phyloP scores from a whole-genome alignment of 1,140 invertebrate genomes.

The Goniozus legneri region DNA sequence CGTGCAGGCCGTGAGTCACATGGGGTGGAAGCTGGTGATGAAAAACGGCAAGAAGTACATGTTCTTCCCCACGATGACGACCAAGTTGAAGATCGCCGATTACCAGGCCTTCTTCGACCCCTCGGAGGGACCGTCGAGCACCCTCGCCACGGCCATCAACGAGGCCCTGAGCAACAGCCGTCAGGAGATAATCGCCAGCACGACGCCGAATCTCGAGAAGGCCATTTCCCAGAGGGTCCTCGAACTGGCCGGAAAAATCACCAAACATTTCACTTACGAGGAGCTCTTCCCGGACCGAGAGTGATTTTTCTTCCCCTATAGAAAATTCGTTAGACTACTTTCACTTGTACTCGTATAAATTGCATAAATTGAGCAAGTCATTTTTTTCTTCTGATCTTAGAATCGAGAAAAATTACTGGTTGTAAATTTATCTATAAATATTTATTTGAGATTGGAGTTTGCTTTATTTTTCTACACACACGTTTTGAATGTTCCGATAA shows the following conservation, averaged over 20 bases:
- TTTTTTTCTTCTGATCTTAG: too few relatives aligned
- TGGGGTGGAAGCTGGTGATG: conserved; percentile 24
- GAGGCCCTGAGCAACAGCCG: conserved; percentile 24
- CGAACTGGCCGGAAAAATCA: conserved; percentile 28
- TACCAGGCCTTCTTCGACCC: conserved; percentile 23
- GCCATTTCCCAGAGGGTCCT: conserved; percentile 29
- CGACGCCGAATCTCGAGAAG: conserved; percentile 34
- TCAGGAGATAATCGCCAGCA: conserved; percentile 30
- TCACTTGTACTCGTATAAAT: too few relatives aligned
- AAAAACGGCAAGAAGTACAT: conserved; percentile 25
- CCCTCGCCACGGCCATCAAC: conserved; percentile 28
- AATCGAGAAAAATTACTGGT: too few relatives aligned
- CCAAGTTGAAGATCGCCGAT: conserved; percentile 25
- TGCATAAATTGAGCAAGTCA: neutral
- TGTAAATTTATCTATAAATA: too few relatives aligned
- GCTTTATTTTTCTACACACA: too few relatives aligned
- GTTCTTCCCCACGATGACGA: conserved; percentile 32
- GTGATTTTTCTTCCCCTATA: too few relatives aligned
- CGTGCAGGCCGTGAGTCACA: neutral
- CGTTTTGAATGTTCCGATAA: too few relatives aligned
- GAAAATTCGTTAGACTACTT: neutral
- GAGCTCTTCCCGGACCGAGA: conserved; percentile 42
- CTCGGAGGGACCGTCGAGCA: conserved; percentile 15
- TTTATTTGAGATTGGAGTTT: too few relatives aligned
- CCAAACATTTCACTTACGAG: conserved; percentile 39